A percentile compares a stretch with the other conserved stretches of the same genome.
phyloP scores from a whole-genome alignment of 2,888 invertebrate genomes.

The Stenichneumon culpator region DNA sequence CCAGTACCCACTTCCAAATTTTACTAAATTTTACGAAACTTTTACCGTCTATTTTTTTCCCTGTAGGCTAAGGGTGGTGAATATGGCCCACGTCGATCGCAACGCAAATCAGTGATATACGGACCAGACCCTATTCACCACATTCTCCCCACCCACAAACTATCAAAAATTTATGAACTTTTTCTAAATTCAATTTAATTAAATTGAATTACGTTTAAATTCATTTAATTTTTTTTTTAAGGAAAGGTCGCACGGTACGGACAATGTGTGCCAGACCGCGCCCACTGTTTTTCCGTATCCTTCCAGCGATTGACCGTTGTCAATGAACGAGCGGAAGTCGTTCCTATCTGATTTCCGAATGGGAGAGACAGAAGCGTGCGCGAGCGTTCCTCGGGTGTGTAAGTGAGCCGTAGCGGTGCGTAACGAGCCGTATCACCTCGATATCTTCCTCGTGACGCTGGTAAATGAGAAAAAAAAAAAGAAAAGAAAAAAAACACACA shows the following conservation, averaged over 20 bases:
- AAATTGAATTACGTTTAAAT: background rate
- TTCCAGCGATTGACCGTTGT: conserved; percentile 74
- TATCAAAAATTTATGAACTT: background rate
- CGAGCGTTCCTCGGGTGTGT: conserved; percentile 36
- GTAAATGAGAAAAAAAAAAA: conserved; percentile 16
- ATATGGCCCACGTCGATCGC: no score
- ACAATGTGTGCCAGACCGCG: conserved; percentile 40
- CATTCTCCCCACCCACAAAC: no score
- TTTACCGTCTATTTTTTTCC: background rate
- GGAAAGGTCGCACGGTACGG: background rate
- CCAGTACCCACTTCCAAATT: no score
- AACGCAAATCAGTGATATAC: no score
- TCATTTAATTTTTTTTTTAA: background rate
- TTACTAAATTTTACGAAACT: background rate
- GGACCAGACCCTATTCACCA: no score
- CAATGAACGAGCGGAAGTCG: conserved; percentile 78
- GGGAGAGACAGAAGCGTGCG: conserved; percentile 67
- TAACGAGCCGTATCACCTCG: conserved; percentile 74
- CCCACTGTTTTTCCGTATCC: conserved; percentile 70
- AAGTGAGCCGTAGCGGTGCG: conserved; percentile 68
- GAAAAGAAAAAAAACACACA: background rate
- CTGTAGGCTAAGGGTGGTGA: no score
- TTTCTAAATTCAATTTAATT: background rate
- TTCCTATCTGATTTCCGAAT: conserved; percentile 80
- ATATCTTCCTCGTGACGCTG: conserved; percentile 39